Evolutionary conservation across 1,140 invertebrate genomes (phyloP).

Genomic region (Papilio polyxenes): DNA sequence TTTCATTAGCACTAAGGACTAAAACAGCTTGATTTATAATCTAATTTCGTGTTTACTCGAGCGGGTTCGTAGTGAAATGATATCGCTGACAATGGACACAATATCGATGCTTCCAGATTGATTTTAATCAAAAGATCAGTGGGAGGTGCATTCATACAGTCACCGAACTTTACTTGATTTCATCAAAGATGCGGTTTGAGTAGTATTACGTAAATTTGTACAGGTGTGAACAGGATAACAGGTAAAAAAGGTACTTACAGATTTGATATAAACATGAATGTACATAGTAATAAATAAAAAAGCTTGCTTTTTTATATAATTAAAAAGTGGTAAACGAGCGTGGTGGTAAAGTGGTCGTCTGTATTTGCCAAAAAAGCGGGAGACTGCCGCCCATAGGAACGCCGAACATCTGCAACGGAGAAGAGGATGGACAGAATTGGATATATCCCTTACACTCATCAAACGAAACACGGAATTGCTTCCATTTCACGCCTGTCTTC

Average conservation of each 20-base stretch:
- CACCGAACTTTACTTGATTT: background rate
- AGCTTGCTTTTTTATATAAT: too few species aligned
- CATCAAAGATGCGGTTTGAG: background rate
- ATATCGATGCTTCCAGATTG: conserved; percentile 20
- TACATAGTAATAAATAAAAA: too few species aligned
- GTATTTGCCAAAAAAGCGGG: too few species aligned
- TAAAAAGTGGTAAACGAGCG: too few species aligned
- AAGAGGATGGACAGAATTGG: too few species aligned
- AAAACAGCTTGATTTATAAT: conserved; percentile 14
- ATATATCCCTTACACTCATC: too few species aligned
- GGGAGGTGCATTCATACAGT: background rate
- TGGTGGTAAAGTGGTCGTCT: too few species aligned
- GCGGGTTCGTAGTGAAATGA: background rate
- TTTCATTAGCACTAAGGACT: background rate
- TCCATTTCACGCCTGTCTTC: too few species aligned
- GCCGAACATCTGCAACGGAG: too few species aligned
- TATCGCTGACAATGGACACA: conserved; percentile 18
- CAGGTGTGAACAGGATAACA: background rate
- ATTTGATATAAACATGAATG: too few species aligned
- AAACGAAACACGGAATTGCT: too few species aligned
- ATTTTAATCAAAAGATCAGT: conserved; percentile 22
- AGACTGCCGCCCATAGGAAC: too few species aligned
- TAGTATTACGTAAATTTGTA: background rate
- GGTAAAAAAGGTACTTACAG: background rate
- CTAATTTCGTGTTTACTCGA: conserved; percentile 15